Conservation (phyloP, 2,113 vertebrate species). For the Silurus asotus region DNA sequence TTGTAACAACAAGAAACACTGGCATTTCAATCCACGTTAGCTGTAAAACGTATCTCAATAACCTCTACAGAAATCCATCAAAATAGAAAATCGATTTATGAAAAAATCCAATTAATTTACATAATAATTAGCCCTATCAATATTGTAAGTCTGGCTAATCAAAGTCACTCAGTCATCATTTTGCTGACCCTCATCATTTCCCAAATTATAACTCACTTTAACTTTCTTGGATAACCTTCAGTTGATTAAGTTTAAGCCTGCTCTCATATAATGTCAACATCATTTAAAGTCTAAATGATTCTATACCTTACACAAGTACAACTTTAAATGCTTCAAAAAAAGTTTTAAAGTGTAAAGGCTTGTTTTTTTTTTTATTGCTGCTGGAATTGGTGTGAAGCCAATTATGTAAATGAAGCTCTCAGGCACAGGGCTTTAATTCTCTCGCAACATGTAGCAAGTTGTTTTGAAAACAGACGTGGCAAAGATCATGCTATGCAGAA, state of each 20-base stretch:
- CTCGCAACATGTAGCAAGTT: neutral
- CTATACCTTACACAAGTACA: neutral
- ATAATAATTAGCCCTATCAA: neutral
- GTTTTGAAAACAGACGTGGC: neutral
- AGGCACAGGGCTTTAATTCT: neutral
- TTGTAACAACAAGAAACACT: neutral
- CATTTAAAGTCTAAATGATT: neutral
- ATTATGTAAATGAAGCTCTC: neutral
- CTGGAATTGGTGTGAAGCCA: neutral
- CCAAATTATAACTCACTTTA: neutral
- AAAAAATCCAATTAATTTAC: neutral
- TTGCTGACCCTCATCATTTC: neutral
- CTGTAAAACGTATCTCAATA: neutral
- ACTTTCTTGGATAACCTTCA: neutral
- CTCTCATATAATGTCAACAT: neutral
- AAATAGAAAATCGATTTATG: neutral
- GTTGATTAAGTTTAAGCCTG: neutral
- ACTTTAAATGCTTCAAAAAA: neutral
- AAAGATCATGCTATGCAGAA: neutral
- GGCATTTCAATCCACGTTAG: neutral
- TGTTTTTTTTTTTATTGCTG: neutral
- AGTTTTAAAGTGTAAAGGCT: neutral
- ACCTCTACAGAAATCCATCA: neutral
- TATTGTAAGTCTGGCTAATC: neutral
- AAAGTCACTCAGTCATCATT: neutral